These are phyloP conservation scores for Leptinotarsa peninsularis DNA, from an alignment of 2,888 invertebrate species.

Conservation along the genomic window DNA sequence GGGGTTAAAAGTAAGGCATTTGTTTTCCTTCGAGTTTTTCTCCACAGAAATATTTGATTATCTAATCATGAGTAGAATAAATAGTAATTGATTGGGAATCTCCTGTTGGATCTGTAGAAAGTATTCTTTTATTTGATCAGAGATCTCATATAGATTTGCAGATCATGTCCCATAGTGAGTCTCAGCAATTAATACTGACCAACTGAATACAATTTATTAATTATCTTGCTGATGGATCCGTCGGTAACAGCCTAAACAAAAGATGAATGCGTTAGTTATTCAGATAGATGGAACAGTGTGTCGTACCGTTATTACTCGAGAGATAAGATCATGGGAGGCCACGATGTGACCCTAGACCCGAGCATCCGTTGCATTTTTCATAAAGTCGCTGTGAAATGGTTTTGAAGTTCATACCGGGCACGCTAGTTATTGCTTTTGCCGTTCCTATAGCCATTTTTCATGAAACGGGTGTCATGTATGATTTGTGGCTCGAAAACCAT, in stretches of 20 bases:
- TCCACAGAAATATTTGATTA: no score
- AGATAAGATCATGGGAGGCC: slow-evolving; percentile 31
- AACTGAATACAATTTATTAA: no score
- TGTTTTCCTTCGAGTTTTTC: no score
- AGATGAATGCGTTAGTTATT: slow-evolving; percentile 27
- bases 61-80: no score
- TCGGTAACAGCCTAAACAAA: slow-evolving; percentile 1
- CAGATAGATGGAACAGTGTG: slow-evolving; percentile 40
- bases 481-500: not conserved
- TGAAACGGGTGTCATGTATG: not conserved
- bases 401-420: slow-evolving; percentile 7
- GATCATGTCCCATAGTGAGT: no score
- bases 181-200: no score
- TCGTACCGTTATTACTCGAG: slow-evolving; percentile 38
- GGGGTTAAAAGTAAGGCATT: no score
- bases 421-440: slow-evolving; percentile 9
- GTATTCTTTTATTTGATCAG: no score
- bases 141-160: no score
- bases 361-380: slow-evolving; percentile 23
- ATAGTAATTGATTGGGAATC: no score
- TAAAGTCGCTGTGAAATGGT: slow-evolving; percentile 21
- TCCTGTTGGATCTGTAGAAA: no score
- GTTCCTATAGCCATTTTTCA: not conserved
- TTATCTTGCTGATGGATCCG: not conserved
- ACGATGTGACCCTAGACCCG: slow-evolving; percentile 28